These are phyloP conservation scores for Ruditapes philippinarum DNA, from an alignment of 1,140 invertebrate species.

Conservation along the genomic window DNA sequence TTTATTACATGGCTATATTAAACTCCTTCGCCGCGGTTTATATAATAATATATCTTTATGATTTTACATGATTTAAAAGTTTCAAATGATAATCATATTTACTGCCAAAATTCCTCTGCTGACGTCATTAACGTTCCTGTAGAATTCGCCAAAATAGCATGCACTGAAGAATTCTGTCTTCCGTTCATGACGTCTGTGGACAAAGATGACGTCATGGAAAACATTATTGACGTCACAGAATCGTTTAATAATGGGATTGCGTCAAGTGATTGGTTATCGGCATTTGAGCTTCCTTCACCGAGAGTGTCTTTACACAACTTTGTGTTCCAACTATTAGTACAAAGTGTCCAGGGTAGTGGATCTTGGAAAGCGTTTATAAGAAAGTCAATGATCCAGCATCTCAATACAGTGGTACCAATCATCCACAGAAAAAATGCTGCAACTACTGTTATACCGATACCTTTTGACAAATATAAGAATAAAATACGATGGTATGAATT, in stretches of 20 bases:
- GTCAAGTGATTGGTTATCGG: not conserved
- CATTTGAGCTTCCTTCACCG: no score
- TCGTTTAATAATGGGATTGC: not conserved
- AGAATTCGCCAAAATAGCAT: not conserved
- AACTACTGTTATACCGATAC: slow-evolving; percentile 61
- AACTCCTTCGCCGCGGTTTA: no score
- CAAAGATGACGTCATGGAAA: not conserved
- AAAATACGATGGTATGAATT: no score
- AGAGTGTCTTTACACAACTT: slow-evolving; percentile 33
- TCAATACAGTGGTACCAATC: slow-evolving; percentile 98
- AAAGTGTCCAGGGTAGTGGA: slow-evolving; percentile 97
- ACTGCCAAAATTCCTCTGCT: slow-evolving; percentile 75
- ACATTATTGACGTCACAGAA: not conserved
- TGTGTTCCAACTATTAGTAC: slow-evolving; percentile 91
- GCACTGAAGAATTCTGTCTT: not conserved
- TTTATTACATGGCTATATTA: no score
- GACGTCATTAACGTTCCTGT: slow-evolving; percentile 45
- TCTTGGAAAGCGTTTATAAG: slow-evolving; percentile 97
- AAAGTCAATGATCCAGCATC: slow-evolving; percentile 98
- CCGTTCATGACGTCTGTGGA: no score
- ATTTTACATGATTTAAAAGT: no score
- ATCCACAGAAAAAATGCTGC: slow-evolving; percentile 66
- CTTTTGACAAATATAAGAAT: no score
- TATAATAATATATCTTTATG: no score
- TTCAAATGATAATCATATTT: no score